Percentiles rank a stretch among this genome's conserved stretches.
phyloP scores from a whole-genome alignment of 2,888 invertebrate genomes.

The Kryphioiulus occultus region DNA sequence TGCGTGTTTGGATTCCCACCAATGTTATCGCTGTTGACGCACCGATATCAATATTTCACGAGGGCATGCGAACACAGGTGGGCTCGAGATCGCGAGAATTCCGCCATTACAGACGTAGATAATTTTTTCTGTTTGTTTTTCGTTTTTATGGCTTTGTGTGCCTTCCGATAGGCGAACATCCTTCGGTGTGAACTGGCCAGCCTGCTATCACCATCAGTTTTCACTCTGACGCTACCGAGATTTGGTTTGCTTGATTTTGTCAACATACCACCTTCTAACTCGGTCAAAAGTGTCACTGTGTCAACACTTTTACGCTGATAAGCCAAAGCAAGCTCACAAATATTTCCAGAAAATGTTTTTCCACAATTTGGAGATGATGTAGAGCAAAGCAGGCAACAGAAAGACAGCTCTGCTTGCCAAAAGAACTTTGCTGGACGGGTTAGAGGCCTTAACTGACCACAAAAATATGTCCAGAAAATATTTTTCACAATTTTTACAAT shows the following conservation, averaged over 20 bases:
- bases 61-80: conserved; percentile 13
- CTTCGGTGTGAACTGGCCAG: background rate
- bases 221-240: background rate
- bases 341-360: no score
- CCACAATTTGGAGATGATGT: no score
- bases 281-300: background rate
- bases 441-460: no score
- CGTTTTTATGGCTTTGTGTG: background rate
- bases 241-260: background rate
- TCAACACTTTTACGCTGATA: background rate
- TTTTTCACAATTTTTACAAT: no score
- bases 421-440: no score
- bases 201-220: no score
- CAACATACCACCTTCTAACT: background rate
- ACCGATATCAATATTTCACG: background rate
- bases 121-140: background rate
- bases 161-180: background rate
- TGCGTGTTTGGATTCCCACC: background rate
- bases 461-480: no score
- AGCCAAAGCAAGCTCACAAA: no score
- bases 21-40: background rate
- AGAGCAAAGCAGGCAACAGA: no score
- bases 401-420: no score
- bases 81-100: conserved; percentile 15
- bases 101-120: background rate